Base-by-base conservation (phyloP, 2,888 invertebrate species). In the Noctuana brunneofusca region DNA sequence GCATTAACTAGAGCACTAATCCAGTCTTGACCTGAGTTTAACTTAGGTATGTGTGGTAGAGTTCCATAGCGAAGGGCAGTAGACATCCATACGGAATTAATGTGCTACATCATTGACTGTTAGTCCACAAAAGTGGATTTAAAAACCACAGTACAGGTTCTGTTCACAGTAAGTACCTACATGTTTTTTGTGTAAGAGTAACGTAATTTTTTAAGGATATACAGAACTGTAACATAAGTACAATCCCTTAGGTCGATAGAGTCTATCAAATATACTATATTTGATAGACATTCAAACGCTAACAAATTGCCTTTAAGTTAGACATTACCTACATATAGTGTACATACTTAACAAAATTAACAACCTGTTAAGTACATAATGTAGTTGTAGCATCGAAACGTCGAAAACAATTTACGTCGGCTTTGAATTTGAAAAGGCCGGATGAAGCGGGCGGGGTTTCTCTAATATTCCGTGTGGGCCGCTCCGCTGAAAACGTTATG, bases 401-500 rank as follows among this genome's bases (percentile, higher is more conserved):
- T 80, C 78, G 74, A 82, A 82, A 83, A 87, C 84, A 87, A 87
- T 88, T 88, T 85, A 79, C 41, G 86, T 87, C 89, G 87, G 78
- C 81, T 79, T 80, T 84, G 83, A 80, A 86, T 86, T 84, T 79
- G 81, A 79, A 82, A 86, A 84, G 81, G 79, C 75, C 68, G 80
- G 75, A 79, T 84, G 78, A 83, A 81, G 80, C 78, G 71, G 71
- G 75, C 72, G 79, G 78, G 81, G 77, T 74, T 70, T 74, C 84
- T 89, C 88, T 85, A 88, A 89, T 88, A 90, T 90, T 89, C 90
- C 84, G 87, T 90, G 81, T 89, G 88, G 85, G 74, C 74, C 79
- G 80, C 74, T 76, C 73, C 78, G 78, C 75, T 87, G 89, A 58
- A 63, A 63, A 63, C 57, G 57, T 48, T 58, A 63, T 63, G 58